phyloP scores from a whole-genome alignment of 2,888 invertebrate species.

The Drosophila macrospina region DNA sequence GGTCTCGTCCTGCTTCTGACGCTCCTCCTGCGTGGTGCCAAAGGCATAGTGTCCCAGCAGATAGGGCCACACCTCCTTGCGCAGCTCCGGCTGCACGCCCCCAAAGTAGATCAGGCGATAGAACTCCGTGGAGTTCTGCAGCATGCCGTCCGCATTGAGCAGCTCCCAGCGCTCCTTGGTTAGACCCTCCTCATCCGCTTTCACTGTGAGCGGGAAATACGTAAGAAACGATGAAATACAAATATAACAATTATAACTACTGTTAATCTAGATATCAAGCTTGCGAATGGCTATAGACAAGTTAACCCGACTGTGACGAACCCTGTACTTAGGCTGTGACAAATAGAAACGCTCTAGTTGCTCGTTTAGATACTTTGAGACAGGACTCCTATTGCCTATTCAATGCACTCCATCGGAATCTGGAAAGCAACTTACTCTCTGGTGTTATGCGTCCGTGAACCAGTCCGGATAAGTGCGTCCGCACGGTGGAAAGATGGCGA shows the following conservation, averaged over 20 bases:
- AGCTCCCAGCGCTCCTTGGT: constrained; percentile 91
- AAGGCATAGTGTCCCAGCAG: constrained; percentile 93
- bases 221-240: neutral
- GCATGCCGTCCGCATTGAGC: constrained; percentile 88
- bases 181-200: constrained; percentile 89
- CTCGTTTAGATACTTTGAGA: no score
- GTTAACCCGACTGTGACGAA: no score
- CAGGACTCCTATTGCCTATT: no score
- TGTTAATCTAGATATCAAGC: no score
- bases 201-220: constrained; percentile 84
- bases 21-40: constrained; percentile 89
- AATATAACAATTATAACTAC: neutral
- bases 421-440: constrained; percentile 85
- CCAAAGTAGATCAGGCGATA: constrained; percentile 94
- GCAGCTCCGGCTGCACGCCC: constrained; percentile 92
- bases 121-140: constrained; percentile 90
- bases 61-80: constrained; percentile 95
- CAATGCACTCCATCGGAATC: no score
- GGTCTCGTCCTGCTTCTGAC: constrained; percentile 88
- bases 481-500: constrained; percentile 95
- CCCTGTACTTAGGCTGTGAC: no score
- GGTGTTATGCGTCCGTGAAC: constrained; percentile 91
- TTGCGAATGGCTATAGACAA: no score
- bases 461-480: constrained; percentile 95
- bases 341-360: no score